Conservation (phyloP, 35 echinoderm and acorn worm genomes). For the Apostichopus parvimensis region DNA sequence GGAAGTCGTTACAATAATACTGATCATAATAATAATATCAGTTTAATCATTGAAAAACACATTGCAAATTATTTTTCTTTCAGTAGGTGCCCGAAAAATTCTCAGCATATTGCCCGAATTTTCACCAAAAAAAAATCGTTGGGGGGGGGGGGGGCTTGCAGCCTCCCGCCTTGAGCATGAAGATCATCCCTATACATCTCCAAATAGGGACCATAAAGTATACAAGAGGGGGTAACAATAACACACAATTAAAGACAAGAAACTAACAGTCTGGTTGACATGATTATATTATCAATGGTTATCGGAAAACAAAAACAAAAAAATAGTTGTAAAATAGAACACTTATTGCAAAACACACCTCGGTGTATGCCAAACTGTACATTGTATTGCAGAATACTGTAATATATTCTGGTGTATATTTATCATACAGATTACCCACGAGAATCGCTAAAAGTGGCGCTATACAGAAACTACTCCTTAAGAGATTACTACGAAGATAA, state of each 20-base stretch:
- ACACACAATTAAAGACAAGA: not conserved
- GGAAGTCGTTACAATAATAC: too few species aligned
- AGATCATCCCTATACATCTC: too few species aligned
- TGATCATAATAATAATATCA: too few species aligned
- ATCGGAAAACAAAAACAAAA: conserved; percentile 39
- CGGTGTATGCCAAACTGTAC: conserved; percentile 9
- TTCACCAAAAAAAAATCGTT: fast-evolving
- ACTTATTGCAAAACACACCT: conserved; percentile 40
- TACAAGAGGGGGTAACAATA: too few species aligned
- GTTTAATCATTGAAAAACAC: too few species aligned
- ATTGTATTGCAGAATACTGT: conserved; percentile 29
- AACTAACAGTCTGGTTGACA: conserved; percentile 1
- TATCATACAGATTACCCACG: conserved; percentile 4
- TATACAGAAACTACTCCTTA: conserved; percentile 9
- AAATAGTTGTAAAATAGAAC: conserved; percentile 44
- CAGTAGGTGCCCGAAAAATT: too few species aligned
- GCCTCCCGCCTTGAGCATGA: too few species aligned
- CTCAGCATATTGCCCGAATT: too few species aligned
- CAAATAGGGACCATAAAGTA: too few species aligned
- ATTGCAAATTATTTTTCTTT: too few species aligned
- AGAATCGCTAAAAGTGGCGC: not conserved
- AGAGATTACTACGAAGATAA: conserved; percentile 22
- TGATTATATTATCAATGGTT: conserved; percentile 45
- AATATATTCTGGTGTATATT: conserved; percentile 6
- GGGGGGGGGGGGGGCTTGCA: too few species aligned